phyloP scores from a whole-genome alignment of 2,113 vertebrate species.

The Brachirus orientalis region DNA sequence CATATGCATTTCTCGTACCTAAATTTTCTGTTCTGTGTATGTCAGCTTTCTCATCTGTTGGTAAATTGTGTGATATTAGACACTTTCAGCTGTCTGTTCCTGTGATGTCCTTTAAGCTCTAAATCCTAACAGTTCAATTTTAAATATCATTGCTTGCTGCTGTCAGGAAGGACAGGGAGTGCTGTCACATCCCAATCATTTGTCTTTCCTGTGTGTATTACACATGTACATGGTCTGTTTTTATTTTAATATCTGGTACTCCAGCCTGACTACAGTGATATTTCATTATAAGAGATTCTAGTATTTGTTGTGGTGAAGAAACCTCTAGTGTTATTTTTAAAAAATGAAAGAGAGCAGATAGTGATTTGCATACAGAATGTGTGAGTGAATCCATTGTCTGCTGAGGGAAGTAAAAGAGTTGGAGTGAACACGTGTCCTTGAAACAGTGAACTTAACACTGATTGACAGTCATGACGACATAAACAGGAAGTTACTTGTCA shows the following conservation, averaged over 20 bases:
- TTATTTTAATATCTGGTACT: background rate
- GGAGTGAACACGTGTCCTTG: too few relatives aligned
- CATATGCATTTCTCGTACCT: background rate
- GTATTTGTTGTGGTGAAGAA: too few relatives aligned
- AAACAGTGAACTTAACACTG: background rate
- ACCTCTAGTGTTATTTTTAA: too few relatives aligned
- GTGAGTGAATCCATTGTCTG: too few relatives aligned
- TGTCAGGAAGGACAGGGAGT: slow-evolving; percentile 26
- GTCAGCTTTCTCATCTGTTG: slow-evolving; percentile 39
- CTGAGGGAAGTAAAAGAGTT: too few relatives aligned
- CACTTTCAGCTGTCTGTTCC: slow-evolving; percentile 28
- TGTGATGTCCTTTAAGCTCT: slow-evolving; percentile 29
- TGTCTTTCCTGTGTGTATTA: background rate
- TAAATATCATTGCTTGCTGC: slow-evolving; percentile 28
- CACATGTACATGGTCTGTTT: background rate
- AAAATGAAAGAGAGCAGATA: too few relatives aligned
- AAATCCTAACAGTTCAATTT: slow-evolving; percentile 30
- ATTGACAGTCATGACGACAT: background rate
- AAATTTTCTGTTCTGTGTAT: slow-evolving; percentile 11
- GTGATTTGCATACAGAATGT: too few relatives aligned
- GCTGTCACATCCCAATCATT: background rate
- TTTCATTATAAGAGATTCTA: too few relatives aligned
- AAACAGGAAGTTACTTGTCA: too few relatives aligned
- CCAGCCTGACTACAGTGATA: too few relatives aligned
- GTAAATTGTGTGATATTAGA: slow-evolving; percentile 39